Evolutionary conservation across 2,797 vertebrate species (phyloP).

Genomic region (Tolypeutes matacus): DNA sequence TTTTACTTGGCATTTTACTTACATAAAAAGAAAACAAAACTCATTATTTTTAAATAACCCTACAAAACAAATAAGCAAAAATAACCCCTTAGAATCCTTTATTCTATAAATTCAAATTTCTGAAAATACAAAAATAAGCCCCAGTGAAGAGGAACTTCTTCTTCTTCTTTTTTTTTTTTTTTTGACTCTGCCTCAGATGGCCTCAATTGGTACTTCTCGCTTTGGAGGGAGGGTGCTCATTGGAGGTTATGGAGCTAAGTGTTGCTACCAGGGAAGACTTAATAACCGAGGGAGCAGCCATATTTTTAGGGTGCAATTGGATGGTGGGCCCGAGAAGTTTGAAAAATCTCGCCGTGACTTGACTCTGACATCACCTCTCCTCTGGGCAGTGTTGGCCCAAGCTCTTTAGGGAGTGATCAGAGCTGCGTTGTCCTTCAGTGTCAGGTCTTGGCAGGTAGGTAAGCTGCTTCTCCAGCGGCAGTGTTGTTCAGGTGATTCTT

Average conservation of each 20-base stretch:
- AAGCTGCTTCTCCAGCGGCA: neutral
- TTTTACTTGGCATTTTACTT: neutral
- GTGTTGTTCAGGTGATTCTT: neutral
- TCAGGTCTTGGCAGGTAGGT: constrained; percentile 14
- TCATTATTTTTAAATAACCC: neutral
- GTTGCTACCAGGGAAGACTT: neutral
- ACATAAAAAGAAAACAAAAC: neutral
- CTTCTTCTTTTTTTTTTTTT: constrained; percentile 60
- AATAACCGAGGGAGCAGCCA: neutral
- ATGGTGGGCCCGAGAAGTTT: neutral
- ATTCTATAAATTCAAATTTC: constrained; percentile 36
- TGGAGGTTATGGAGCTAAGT: neutral
- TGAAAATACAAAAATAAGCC: neutral
- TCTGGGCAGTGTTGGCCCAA: neutral
- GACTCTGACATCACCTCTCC: neutral
- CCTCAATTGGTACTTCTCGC: constrained; percentile 7
- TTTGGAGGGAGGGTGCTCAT: neutral
- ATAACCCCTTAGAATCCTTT: neutral
- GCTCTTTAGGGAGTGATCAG: neutral
- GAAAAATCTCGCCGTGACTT: neutral
- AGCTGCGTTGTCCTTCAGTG: constrained; percentile 46
- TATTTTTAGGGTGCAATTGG: neutral
- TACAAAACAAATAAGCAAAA: neutral
- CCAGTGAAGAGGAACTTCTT: constrained; percentile 17
- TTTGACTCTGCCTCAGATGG: constrained; percentile 18